phyloP scores from a whole-genome alignment of 2,113 vertebrate genomes.

The Nannospalax galili region DNA sequence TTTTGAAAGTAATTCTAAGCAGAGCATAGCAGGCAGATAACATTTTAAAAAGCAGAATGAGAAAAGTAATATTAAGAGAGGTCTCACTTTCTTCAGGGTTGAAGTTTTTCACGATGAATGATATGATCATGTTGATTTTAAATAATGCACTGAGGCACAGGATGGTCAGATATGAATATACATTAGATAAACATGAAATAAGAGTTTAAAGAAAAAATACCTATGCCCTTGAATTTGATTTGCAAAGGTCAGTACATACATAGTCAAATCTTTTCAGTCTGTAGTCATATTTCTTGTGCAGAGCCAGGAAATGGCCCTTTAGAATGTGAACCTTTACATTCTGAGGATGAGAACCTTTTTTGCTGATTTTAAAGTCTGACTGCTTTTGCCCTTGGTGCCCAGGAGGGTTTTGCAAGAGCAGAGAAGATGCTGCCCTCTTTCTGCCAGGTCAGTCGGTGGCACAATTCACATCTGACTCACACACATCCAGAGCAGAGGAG shows the following conservation, averaged over 20 bases:
- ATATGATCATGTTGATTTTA: background rate
- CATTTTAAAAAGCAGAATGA: background rate
- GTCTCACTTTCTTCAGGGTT: background rate
- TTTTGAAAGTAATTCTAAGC: background rate
- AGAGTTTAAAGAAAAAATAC: background rate
- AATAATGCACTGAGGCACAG: background rate
- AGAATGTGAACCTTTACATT: background rate
- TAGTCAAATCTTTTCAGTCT: background rate
- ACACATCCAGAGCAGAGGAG: background rate
- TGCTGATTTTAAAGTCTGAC: constrained; percentile 27
- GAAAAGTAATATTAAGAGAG: background rate
- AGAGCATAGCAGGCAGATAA: background rate
- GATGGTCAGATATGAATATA: background rate
- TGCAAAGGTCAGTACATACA: constrained; percentile 35
- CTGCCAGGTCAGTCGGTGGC: background rate
- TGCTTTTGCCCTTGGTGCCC: background rate
- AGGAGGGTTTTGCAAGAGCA: background rate
- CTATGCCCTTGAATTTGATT: background rate
- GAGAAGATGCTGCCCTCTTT: background rate
- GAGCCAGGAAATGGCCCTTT: constrained; percentile 3
- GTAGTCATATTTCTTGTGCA: background rate
- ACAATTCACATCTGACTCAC: background rate
- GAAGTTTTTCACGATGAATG: background rate
- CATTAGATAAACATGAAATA: background rate
- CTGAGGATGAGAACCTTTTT: background rate